Evolutionary conservation across 1,140 invertebrate species (phyloP).

Genomic region (Drosophila guanche): DNA sequence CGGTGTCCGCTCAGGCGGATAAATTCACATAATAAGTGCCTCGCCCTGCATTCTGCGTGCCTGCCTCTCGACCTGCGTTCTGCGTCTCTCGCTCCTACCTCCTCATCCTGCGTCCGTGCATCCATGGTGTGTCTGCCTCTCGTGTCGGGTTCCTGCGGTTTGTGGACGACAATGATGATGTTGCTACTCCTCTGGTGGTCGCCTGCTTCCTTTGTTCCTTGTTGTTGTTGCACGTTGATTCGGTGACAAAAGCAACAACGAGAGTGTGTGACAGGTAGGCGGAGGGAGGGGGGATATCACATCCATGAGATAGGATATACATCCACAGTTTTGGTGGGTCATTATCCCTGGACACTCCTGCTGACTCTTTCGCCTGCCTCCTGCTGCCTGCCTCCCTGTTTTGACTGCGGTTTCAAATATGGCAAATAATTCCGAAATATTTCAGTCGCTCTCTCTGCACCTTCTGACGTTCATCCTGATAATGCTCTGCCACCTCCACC

Average conservation of each 20-base stretch:
- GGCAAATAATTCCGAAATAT: slow-evolving; percentile 74
- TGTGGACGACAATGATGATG: slow-evolving; percentile 49
- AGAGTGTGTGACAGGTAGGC: slow-evolving; percentile 19
- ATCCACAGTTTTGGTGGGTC: slow-evolving; percentile 44
- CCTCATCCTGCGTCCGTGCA: too few species aligned
- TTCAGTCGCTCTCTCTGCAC: neutral
- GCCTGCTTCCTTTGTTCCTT: slow-evolving; percentile 19
- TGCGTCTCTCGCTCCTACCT: too few species aligned
- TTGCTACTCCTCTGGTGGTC: slow-evolving; percentile 3
- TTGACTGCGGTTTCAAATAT: slow-evolving; percentile 73
- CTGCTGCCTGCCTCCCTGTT: slow-evolving; percentile 25
- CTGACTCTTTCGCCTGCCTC: too few species aligned
- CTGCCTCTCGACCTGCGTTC: too few species aligned
- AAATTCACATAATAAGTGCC: slow-evolving; percentile 77
- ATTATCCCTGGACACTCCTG: slow-evolving; percentile 30
- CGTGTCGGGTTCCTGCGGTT: slow-evolving; percentile 54
- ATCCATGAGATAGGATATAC: slow-evolving; percentile 39
- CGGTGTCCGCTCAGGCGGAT: slow-evolving; percentile 62
- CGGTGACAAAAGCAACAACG: slow-evolving; percentile 53
- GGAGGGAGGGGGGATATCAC: slow-evolving; percentile 58
- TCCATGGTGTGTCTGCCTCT: neutral
- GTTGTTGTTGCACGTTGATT: slow-evolving; percentile 61
- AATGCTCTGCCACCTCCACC: neutral
- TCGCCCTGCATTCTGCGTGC: slow-evolving; percentile 32
- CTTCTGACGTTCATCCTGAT: slow-evolving; percentile 4